Conservation (phyloP, 2,797 vertebrate species). For the Choloepus didactylus region DNA sequence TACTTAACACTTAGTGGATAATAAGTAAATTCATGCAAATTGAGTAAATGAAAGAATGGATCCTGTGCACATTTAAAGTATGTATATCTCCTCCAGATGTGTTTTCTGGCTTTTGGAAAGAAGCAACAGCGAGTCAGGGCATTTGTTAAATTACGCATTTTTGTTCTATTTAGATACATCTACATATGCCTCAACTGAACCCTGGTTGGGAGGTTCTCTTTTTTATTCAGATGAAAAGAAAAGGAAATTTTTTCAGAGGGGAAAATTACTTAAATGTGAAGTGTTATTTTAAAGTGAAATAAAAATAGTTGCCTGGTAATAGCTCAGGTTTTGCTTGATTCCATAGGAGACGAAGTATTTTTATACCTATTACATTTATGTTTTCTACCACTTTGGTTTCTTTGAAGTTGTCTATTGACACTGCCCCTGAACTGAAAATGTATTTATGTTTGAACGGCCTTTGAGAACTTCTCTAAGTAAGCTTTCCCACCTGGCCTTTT, state of each 20-base stretch:
- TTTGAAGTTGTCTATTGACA: slow-evolving; percentile 36
- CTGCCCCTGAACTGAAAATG: neutral
- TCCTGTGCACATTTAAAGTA: neutral
- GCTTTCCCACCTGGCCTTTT: neutral
- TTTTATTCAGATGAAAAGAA: slow-evolving; percentile 46
- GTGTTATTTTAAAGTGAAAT: slow-evolving; percentile 58
- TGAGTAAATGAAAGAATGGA: slow-evolving; percentile 43
- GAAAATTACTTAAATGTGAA: slow-evolving; percentile 51
- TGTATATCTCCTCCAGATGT: neutral
- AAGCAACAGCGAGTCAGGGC: slow-evolving; percentile 36
- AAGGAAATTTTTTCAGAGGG: slow-evolving; percentile 19
- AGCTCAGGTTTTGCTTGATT: slow-evolving; percentile 49
- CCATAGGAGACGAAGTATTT: slow-evolving; percentile 39
- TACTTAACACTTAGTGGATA: slow-evolving; percentile 11
- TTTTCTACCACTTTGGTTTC: slow-evolving; percentile 7
- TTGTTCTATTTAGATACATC: slow-evolving; percentile 36
- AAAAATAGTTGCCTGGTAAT: slow-evolving; percentile 47
- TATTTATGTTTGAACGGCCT: neutral
- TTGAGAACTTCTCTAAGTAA: neutral
- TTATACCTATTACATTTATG: neutral
- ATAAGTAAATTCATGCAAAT: slow-evolving; percentile 7
- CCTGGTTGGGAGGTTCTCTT: slow-evolving; percentile 37
- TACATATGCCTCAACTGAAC: neutral
- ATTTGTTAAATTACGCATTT: slow-evolving; percentile 56
- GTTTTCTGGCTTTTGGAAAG: slow-evolving; percentile 41